Evolutionary conservation across 2,888 invertebrate genomes (phyloP).

Genomic region (Leptura quadrifasciata): DNA sequence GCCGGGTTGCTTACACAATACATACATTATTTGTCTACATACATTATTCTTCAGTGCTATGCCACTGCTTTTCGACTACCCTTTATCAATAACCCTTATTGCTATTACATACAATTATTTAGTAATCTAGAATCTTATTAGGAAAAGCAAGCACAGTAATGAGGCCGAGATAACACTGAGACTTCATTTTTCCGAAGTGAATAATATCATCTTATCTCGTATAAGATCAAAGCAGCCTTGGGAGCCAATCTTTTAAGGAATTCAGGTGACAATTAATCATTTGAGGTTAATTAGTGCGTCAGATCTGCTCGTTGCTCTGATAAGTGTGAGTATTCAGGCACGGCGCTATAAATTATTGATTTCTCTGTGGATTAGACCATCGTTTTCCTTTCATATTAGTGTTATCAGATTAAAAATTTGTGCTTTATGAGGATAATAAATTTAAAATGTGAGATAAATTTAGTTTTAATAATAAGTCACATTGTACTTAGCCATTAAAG

Average conservation of each 20-base stretch:
- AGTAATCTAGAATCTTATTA: conserved; percentile 1
- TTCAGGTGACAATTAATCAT: conserved; percentile 64
- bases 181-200: conserved; percentile 55
- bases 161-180: not conserved
- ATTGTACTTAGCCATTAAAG: not conserved
- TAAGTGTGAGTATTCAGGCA: conserved; percentile 1
- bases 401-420: not conserved
- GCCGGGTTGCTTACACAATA: too few species aligned
- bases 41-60: too few species aligned
- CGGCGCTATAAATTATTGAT: not conserved
- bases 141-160: not conserved
- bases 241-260: conserved; percentile 57
- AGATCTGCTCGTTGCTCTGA: conserved; percentile 53
- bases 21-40: too few species aligned
- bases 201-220: conserved; percentile 54
- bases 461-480: not conserved
- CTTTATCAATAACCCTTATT: too few species aligned
- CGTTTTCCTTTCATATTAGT: not conserved
- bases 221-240: conserved; percentile 54
- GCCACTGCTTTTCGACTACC: too few species aligned
- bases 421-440: not conserved
- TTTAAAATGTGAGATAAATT: not conserved
- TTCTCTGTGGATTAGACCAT: not conserved
- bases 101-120: too few species aligned
- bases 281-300: conserved; percentile 63